phyloP scores from a whole-genome alignment of 2,113 vertebrate genomes.

The Solenodon paradoxus region DNA sequence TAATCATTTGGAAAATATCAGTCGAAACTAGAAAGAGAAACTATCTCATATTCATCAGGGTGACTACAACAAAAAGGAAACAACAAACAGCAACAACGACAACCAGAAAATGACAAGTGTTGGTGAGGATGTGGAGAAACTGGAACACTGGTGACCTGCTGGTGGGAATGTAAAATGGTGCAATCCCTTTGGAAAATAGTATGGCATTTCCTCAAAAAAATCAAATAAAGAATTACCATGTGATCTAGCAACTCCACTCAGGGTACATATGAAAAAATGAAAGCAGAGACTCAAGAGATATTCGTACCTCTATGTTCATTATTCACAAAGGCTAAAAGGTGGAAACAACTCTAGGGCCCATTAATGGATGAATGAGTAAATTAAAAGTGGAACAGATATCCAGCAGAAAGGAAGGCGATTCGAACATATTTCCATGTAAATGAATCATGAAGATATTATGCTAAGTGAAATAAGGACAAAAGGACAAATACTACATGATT shows the following conservation, averaged over 20 bases:
- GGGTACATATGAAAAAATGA: not conserved
- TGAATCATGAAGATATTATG: not conserved
- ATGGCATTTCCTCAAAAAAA: not conserved
- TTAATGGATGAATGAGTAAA: not conserved
- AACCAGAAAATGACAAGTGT: not conserved
- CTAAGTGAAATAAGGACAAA: not conserved
- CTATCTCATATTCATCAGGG: not conserved
- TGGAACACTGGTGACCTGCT: not conserved
- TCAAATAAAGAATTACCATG: conserved; percentile 16
- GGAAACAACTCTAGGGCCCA: too few relatives aligned
- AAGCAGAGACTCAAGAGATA: not conserved
- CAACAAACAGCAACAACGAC: not conserved
- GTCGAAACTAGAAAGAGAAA: not conserved
- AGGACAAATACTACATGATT: not conserved
- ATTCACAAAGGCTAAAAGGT: too few relatives aligned
- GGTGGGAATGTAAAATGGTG: not conserved
- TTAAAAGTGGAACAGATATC: not conserved
- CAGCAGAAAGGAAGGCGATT: not conserved
- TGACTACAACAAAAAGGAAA: not conserved
- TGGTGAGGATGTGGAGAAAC: not conserved
- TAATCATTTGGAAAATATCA: not conserved
- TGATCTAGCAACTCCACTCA: conserved; percentile 8
- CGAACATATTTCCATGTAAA: not conserved
- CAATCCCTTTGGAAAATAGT: not conserved
- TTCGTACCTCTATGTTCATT: not conserved